Conservation (phyloP, 2,797 vertebrate genomes). For the Caiman crocodilus region DNA sequence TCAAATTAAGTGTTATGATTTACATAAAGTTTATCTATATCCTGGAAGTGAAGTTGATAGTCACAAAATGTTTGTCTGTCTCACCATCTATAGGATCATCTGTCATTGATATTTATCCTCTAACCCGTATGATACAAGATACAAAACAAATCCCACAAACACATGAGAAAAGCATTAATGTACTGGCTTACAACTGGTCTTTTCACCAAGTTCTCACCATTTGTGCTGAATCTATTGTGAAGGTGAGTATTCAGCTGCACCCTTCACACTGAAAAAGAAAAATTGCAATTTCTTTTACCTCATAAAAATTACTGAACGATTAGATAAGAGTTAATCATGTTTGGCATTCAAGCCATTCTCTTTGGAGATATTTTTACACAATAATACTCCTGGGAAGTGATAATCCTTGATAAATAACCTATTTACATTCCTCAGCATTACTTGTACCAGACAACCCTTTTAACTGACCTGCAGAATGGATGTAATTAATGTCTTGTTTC, state of each 20-base stretch:
- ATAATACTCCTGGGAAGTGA: neutral
- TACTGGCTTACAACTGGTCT: conserved; percentile 75
- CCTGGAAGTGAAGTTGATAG: neutral
- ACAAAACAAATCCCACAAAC: conserved; percentile 75
- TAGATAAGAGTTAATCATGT: neutral
- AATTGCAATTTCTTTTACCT: neutral
- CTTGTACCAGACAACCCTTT: neutral
- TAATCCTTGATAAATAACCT: neutral
- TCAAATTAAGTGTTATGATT: neutral
- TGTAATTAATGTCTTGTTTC: neutral
- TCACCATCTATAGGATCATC: conserved; percentile 72
- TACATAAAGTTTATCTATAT: neutral
- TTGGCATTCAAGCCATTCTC: neutral
- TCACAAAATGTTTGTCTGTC: neutral
- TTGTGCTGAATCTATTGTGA: conserved; percentile 81
- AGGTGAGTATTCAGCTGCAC: conserved; percentile 60
- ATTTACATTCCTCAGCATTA: neutral
- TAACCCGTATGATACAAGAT: conserved; percentile 75
- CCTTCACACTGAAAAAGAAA: conserved; percentile 2
- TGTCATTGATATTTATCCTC: conserved; percentile 78
- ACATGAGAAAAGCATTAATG: conserved; percentile 78
- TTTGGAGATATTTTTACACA: neutral
- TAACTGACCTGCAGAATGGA: neutral
- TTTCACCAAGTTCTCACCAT: conserved; percentile 79
- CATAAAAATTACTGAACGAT: neutral